These are phyloP conservation scores for Cheilosia urbana DNA, from an alignment of 2,888 invertebrate genomes.

Conservation along the genomic window DNA sequence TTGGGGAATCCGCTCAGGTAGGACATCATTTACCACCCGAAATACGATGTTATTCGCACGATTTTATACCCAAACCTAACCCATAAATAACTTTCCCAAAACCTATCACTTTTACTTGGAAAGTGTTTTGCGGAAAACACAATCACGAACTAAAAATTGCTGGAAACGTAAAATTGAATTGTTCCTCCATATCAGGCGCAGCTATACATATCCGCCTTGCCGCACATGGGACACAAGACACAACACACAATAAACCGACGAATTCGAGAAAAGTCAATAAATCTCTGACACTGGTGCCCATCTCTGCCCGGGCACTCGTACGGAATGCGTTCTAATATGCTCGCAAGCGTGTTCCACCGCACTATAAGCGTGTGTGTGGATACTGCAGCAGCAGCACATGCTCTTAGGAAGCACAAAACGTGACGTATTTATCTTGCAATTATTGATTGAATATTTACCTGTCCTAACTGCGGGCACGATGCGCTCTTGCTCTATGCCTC, in stretches of 20 bases:
- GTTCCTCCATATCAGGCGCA: neutral
- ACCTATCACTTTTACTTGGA: slow-evolving; percentile 26
- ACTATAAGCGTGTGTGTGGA: neutral
- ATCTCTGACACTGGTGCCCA: neutral
- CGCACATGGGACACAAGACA: slow-evolving; percentile 15
- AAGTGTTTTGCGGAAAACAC: neutral
- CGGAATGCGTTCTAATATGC: slow-evolving; percentile 25
- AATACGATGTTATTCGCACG: neutral
- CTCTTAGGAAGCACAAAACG: slow-evolving; percentile 61
- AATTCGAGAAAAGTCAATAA: slow-evolving; percentile 43
- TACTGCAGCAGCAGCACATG: neutral
- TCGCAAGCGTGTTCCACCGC: neutral
- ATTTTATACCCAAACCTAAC: neutral
- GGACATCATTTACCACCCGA: neutral
- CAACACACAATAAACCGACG: slow-evolving; percentile 4
- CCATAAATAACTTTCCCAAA: slow-evolving; percentile 12
- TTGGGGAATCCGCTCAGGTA: too few relatives aligned
- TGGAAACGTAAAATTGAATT: slow-evolving; percentile 6
- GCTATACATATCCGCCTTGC: neutral
- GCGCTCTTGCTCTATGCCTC: neutral
- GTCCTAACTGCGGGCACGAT: slow-evolving; percentile 20
- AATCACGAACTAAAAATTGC: slow-evolving; percentile 13
- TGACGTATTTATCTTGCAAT: slow-evolving; percentile 76
- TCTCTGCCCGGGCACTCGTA: slow-evolving; percentile 12
- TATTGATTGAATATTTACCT: slow-evolving; percentile 68